phyloP scores from a whole-genome alignment of 2,888 invertebrate genomes.

The Drosophila melanocephala region DNA sequence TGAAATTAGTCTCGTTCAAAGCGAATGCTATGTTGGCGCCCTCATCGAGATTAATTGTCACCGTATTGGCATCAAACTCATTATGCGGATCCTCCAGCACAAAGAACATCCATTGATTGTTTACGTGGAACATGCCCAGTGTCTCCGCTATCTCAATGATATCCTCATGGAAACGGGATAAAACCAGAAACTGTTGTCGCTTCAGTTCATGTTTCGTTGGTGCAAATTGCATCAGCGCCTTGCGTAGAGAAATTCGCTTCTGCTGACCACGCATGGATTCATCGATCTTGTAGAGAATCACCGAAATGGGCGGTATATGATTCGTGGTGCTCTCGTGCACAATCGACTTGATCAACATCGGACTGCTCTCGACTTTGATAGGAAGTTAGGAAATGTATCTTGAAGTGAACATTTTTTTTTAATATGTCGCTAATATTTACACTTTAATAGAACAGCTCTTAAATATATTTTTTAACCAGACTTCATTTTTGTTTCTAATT shows the following conservation, averaged over 20 bases:
- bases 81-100: slow-evolving; percentile 88
- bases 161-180: slow-evolving; percentile 85
- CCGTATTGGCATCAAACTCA: slow-evolving; percentile 86
- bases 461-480: background rate
- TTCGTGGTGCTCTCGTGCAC: slow-evolving; percentile 81
- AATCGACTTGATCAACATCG: slow-evolving; percentile 80
- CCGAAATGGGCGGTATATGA: slow-evolving; percentile 81
- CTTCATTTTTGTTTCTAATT: background rate
- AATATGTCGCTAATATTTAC: too few species aligned
- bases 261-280: slow-evolving; percentile 76
- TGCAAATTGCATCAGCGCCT: slow-evolving; percentile 73
- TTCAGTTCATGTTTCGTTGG: slow-evolving; percentile 53
- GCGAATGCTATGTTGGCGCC: slow-evolving; percentile 93
- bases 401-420: background rate
- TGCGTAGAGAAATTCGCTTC: slow-evolving; percentile 73
- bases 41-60: slow-evolving; percentile 88
- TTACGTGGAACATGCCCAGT: slow-evolving; percentile 89
- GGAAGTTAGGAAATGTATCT: background rate
- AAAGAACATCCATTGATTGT: slow-evolving; percentile 93
- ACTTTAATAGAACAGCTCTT: background rate
- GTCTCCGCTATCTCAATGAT: slow-evolving; percentile 90
- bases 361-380: slow-evolving; percentile 71
- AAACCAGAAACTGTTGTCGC: slow-evolving; percentile 80
- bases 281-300: slow-evolving; percentile 82
- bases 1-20: slow-evolving; percentile 88